phyloP scores from a whole-genome alignment of 2,113 vertebrate genomes.

The Lipophrys pholis region DNA sequence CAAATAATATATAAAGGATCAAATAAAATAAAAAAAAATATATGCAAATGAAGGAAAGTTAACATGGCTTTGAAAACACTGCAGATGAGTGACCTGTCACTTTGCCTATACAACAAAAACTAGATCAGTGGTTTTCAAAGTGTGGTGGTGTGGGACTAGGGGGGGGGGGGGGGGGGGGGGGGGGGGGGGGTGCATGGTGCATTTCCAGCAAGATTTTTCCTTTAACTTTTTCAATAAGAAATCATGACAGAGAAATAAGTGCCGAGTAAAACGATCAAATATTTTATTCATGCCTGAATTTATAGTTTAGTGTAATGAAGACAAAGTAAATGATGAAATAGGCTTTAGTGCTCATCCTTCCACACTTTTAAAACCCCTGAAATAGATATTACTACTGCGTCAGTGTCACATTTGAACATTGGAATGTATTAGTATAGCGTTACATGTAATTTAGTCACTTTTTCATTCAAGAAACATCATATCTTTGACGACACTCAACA shows the following conservation, averaged over 20 bases:
- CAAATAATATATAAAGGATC: not conserved
- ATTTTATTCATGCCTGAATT: no score
- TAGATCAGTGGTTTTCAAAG: conserved; percentile 17
- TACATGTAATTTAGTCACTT: conserved; percentile 48
- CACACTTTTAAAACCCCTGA: no score
- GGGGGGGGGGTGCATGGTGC: no score
- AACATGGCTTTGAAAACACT: conserved; percentile 54
- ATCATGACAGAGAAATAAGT: no score
- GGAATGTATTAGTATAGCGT: conserved; percentile 68
- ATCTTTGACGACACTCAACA: conserved; percentile 75
- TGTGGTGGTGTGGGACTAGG: no score
- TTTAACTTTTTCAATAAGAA: no score
- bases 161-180: no score
- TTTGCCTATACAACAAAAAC: conserved; percentile 68
- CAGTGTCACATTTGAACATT: conserved; percentile 53
- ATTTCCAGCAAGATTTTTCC: no score
- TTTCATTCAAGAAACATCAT: conserved; percentile 65
- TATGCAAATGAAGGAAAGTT: conserved; percentile 7
- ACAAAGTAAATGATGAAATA: no score
- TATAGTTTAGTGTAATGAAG: no score
- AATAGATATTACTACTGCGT: conserved; percentile 51
- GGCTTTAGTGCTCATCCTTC: no score
- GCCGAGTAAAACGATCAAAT: no score
- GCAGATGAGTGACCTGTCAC: conserved; percentile 35
- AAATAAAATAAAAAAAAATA: conserved; percentile 20